Evolutionary conservation across 2,113 vertebrate species (phyloP), one percentile per base, ranked within the genome.

Genomic region (Aptenodytes patagonicus): DNA sequence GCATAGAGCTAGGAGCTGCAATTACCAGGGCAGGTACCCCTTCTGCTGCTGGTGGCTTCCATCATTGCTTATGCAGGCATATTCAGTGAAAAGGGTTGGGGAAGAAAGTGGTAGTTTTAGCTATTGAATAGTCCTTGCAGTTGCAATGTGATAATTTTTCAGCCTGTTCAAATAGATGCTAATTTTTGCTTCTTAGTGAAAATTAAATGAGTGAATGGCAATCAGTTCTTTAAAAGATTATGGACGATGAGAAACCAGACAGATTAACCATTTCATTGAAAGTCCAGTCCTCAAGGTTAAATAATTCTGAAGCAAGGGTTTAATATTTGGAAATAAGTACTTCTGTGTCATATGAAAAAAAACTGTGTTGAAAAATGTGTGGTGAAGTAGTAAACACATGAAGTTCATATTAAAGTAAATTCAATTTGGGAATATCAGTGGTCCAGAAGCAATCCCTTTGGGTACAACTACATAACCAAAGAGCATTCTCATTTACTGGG

Each of bases 391-490:
- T 15, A 85, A 20, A 54, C 3, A 64, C 11, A 64, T 6, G 19
- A 77, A 69, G 3, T 44, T 55, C 38, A 7, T 36, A 60, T 34
- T 54, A 49, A 84, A 77, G 5, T 11, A 65, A 61, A 31, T 31
- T 69, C 57, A 14, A 4, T 31, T 47, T 68, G 17, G 36, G 31
- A 62, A 36, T 44, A 44, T 26, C 28, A 26, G 13, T 31, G 9
- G 13, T 73, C 44, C 29, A 71, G 65, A 71, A 88, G 9, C 13
- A 85, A 61, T 17, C 6, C 52, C 18, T 79, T 49, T 29, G 13
- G 11, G 7, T 34, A 26, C 24, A 57, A 17, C 6, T 42, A 28
- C 15, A 26, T 0, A 1, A 32, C 4, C 17, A 54, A 38, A 34
- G 17, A 44, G 6, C 7, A 32, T 3, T 86, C 22, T 68, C 8